Evolutionary conservation across 2,888 invertebrate species (phyloP), one percentile per base, ranked within the genome.

Genomic region (Lepidocyrtinus sp.): DNA sequence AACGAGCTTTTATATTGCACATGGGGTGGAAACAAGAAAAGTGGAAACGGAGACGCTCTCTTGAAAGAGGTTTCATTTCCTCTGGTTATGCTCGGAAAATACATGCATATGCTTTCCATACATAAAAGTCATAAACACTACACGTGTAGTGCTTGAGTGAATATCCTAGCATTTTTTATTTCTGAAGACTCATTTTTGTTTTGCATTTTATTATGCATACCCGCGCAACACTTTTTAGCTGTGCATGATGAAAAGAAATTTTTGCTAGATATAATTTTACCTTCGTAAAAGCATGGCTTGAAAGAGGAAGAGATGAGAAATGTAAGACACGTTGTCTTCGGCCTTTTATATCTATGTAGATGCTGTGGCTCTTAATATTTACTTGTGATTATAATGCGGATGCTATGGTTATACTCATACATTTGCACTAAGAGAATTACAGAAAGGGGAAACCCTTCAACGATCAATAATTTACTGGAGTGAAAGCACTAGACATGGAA

Each of bases 401-500:
- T 36, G 12, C n/a, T n/a, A 12, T 36, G 36, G 36, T 36, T 36
- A 5, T 12, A 36, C 36, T 7, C 5, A 36, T 36, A 36, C 36
- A 36, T 36, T 36, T 36, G 36, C 5, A 36, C 36, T 7, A 36
- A 36, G 36, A n/a, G n/a, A n/a, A 36, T 36, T 36, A 36, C 5
- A 36, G 36, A 36, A 70, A 70, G 27, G 59, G 22, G 36, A 21
- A 70, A 70, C 72, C 36, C 72, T 62, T 72, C 62, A 62, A 72
- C 72, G 72, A 72, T 72, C 72, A 72, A 72, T 72, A 72, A 72
- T 46, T 72, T 62, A 72, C 63, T 72, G 50, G 72, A 55, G 72
- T 72, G 72, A 72, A 72, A 72, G 72, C 63, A 24, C 24, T 22
- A 21, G 25, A 1, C 25, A 63, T 15, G 59, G 22, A 71, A 36